phyloP scores from a whole-genome alignment of 2,113 vertebrate genomes.

The Herpetotheres cachinnans region DNA sequence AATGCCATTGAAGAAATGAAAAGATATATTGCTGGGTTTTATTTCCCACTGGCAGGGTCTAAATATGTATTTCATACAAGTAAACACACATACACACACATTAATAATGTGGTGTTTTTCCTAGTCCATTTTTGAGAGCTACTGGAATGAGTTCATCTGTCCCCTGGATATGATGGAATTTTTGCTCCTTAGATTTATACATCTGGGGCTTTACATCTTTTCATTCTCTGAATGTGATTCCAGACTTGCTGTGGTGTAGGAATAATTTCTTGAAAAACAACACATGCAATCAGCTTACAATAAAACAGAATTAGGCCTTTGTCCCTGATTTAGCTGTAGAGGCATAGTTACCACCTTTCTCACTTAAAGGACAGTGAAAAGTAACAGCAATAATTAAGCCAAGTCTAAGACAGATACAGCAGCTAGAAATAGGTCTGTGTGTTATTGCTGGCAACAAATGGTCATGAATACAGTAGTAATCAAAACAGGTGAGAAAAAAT shows the following conservation, averaged over 20 bases:
- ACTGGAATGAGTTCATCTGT: constrained; percentile 37
- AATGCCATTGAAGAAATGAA: constrained; percentile 60
- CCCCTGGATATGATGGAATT: constrained; percentile 32
- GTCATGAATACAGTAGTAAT: neutral
- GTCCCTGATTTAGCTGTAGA: neutral
- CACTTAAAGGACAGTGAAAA: neutral
- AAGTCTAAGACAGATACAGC: neutral
- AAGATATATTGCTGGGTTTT: constrained; percentile 55
- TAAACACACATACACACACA: constrained; percentile 28
- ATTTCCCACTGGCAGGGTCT: constrained; percentile 29
- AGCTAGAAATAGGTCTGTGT: neutral
- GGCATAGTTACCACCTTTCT: neutral
- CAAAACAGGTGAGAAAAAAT: neutral
- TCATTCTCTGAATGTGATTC: neutral
- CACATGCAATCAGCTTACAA: neutral
- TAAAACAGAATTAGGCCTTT: neutral
- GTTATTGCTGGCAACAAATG: neutral
- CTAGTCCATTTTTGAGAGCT: constrained; percentile 7
- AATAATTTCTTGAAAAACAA: neutral
- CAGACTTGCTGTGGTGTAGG: neutral
- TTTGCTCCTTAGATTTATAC: constrained; percentile 42
- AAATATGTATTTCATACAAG: constrained; percentile 60
- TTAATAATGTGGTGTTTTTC: constrained; percentile 48
- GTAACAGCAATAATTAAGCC: neutral
- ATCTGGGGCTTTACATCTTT: neutral